phyloP scores from a whole-genome alignment of 2,797 vertebrate genomes.

The Halcyon smyrnensis region DNA sequence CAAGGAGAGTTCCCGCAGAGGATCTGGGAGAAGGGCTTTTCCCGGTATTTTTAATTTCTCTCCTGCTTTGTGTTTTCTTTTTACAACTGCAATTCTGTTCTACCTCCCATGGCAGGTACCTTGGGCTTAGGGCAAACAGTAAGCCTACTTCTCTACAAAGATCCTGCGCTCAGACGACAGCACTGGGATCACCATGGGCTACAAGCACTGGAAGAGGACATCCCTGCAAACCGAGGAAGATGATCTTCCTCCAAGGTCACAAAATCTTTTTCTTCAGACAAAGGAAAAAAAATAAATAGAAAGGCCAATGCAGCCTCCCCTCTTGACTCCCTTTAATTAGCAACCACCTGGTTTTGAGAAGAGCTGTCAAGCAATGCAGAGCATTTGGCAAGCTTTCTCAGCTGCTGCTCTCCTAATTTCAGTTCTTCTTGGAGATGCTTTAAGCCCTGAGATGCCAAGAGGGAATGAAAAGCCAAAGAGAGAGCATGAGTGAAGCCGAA shows the following conservation, averaged over 20 bases:
- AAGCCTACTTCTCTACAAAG: not conserved
- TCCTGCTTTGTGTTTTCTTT: not conserved
- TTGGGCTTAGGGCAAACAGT: not conserved
- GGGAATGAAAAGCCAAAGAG: not conserved
- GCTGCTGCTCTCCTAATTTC: constrained; percentile 35
- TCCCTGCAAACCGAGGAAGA: not conserved
- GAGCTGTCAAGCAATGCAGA: constrained; percentile 32
- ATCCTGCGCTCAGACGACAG: not conserved
- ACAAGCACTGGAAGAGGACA: not conserved
- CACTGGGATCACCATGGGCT: fast-evolving
- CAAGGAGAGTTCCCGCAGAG: not conserved
- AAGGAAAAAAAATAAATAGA: not conserved
- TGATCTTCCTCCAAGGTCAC: not conserved
- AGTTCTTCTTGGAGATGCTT: constrained; percentile 2
- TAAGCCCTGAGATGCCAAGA: not conserved
- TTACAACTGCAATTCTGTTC: not conserved
- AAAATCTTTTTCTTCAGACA: not conserved
- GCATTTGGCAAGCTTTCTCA: constrained; percentile 30
- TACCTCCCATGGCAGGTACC: not conserved
- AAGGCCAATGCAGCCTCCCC: constrained; percentile 13
- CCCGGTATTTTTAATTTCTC: not conserved
- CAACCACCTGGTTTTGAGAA: constrained; percentile 54
- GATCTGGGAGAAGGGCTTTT: not conserved
- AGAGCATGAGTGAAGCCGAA: not conserved
- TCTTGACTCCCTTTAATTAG: constrained; percentile 56